These are phyloP conservation scores for Dasypus novemcinctus DNA, from an alignment of 2,113 vertebrate species.

Conservation along the genomic window DNA sequence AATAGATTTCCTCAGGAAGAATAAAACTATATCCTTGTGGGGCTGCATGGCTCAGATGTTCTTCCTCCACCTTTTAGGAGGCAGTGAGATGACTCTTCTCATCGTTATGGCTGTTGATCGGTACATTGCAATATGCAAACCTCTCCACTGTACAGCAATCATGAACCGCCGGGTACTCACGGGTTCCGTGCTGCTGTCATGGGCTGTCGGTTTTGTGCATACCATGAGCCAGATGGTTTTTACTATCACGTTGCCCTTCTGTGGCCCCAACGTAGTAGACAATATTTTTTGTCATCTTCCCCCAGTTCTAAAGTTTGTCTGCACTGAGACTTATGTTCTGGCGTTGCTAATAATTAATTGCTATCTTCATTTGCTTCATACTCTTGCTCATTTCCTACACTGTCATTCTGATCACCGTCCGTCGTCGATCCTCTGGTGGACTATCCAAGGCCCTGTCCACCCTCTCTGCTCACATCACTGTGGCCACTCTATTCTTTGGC, in stretches of 20 bases:
- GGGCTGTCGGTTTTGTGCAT: conserved; percentile 57
- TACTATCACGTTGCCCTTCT: conserved; percentile 55
- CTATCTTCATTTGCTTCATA: conserved; percentile 35
- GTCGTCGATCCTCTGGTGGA: background rate
- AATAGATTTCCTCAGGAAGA: conserved; percentile 9
- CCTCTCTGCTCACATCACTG: too few species aligned
- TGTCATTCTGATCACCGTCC: conserved; percentile 27
- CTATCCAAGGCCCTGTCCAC: conserved; percentile 51
- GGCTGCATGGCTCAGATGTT: conserved; percentile 70
- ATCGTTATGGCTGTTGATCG: conserved; percentile 65
- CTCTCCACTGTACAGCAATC: conserved; percentile 57
- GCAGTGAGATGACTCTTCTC: conserved; percentile 65
- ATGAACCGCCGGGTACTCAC: conserved; percentile 41
- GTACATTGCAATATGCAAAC: conserved; percentile 68
- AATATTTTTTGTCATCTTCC: conserved; percentile 65
- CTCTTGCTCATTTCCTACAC: conserved; percentile 46
- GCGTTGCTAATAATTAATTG: conserved; percentile 42
- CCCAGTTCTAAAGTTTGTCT: conserved; percentile 43
- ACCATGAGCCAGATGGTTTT: conserved; percentile 57
- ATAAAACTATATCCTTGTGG: conserved; percentile 45
- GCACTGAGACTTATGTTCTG: conserved; percentile 47
- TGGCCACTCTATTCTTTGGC: too few species aligned
- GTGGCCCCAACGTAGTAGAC: too few species aligned
- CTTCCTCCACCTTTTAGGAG: conserved; percentile 60
- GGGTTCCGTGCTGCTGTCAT: conserved; percentile 21